Evolutionary conservation across 2,797 vertebrate genomes (phyloP).

Genomic region (Enteromius trimaculatus): DNA sequence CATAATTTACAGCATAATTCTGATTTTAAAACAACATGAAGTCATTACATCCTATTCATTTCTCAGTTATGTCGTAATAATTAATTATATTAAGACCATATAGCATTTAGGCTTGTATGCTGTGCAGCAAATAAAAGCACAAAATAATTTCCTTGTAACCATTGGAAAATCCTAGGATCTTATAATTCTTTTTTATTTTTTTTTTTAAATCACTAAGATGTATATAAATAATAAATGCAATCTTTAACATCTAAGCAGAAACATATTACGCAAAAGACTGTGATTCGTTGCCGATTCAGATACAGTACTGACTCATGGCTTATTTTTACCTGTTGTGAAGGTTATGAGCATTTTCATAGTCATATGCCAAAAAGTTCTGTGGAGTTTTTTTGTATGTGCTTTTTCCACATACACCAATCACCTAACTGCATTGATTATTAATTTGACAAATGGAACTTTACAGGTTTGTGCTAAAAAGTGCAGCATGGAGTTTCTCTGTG

Average conservation of each 20-base stretch:
- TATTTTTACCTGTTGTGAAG: constrained; percentile 31
- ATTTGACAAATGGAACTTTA: background rate
- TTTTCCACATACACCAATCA: background rate
- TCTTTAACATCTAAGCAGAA: background rate
- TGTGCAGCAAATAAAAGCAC: background rate
- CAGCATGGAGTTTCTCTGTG: constrained; percentile 5
- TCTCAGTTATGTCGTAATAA: no score
- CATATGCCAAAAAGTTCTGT: constrained; percentile 3
- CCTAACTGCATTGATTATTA: background rate
- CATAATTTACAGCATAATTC: background rate
- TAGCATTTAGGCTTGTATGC: no score
- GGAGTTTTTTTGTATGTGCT: background rate
- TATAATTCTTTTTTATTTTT: background rate
- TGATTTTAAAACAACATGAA: background rate
- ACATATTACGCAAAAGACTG: background rate
- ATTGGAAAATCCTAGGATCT: background rate
- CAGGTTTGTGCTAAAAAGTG: background rate
- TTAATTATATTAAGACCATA: background rate
- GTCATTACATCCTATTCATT: background rate
- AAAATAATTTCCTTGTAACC: background rate
- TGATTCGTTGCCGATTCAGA: constrained; percentile 29
- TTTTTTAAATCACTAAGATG: background rate
- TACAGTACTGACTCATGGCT: constrained; percentile 25
- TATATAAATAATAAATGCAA: background rate
- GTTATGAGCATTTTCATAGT: constrained; percentile 8